Percentiles rank a stretch among this genome's conserved stretches.
Evolutionary conservation across 2,797 vertebrate genomes (phyloP).

Genomic region (Dendrocincla tyrannina): DNA sequence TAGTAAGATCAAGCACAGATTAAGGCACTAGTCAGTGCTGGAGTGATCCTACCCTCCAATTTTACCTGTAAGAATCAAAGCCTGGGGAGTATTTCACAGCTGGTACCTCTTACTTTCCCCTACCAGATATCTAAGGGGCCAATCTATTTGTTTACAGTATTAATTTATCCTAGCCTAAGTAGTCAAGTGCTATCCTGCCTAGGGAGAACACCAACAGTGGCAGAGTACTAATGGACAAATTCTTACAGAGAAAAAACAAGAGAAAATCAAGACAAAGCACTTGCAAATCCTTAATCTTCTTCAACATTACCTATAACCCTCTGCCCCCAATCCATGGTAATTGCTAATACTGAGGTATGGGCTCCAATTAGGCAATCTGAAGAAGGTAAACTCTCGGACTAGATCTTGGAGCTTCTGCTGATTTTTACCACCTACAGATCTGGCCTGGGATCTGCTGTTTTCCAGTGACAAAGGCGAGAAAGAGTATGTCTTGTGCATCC

Average conservation of each 20-base stretch:
- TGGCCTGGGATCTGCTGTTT: conserved; percentile 20
- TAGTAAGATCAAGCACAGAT: not conserved
- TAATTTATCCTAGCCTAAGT: not conserved
- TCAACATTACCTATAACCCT: not conserved
- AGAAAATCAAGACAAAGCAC: not conserved
- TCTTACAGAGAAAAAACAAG: not conserved
- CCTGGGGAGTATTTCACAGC: not conserved
- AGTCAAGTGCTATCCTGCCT: not conserved
- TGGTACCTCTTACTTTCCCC: not conserved
- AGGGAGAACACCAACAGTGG: not conserved
- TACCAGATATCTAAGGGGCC: not conserved
- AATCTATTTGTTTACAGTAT: not conserved
- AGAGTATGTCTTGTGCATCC: not conserved
- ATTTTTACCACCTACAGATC: conserved; percentile 1
- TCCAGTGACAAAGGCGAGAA: not conserved
- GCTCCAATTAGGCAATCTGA: not conserved
- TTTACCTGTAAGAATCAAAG: not conserved
- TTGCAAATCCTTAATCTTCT: not conserved
- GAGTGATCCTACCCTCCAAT: not conserved
- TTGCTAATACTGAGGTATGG: not conserved
- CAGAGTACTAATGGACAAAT: not conserved
- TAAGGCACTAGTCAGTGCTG: not conserved
- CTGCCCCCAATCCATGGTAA: not conserved
- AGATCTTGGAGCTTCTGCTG: not conserved
- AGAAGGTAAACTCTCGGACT: not conserved